Percentiles rank a stretch among this genome's conserved stretches.
phyloP scores from a whole-genome alignment of 2,888 invertebrate genomes.

The Stenichneumon culpator region DNA sequence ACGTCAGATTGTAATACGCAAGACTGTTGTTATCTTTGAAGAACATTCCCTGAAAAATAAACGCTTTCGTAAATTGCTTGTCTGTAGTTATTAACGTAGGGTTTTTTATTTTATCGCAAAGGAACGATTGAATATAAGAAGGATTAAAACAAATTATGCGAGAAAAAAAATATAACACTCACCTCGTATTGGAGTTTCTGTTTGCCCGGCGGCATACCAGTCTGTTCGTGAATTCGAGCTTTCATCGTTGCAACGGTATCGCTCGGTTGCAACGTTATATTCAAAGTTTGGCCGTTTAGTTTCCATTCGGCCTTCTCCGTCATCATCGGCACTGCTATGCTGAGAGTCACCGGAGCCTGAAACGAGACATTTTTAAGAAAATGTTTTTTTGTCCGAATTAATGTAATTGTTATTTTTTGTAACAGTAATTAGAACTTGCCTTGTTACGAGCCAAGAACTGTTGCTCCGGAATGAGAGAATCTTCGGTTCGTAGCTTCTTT shows the following conservation, averaged over 20 bases:
- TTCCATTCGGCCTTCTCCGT: slow-evolving; percentile 98
- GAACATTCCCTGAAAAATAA: slow-evolving; percentile 94
- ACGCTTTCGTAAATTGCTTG: slow-evolving; percentile 27
- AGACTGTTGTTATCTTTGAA: slow-evolving; percentile 98
- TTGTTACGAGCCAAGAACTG: slow-evolving; percentile 91
- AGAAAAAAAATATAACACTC: slow-evolving; percentile 73
- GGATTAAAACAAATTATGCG: neutral
- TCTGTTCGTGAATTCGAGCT: slow-evolving; percentile 93
- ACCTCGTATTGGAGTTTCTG: slow-evolving; percentile 98
- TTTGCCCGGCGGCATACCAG: slow-evolving; percentile 98
- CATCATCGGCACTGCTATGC: slow-evolving; percentile 93
- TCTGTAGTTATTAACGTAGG: slow-evolving; percentile 2
- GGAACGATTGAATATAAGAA: neutral
- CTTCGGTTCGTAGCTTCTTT: slow-evolving; percentile 96
- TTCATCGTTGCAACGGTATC: slow-evolving; percentile 95
- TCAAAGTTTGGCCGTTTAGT: slow-evolving; percentile 95
- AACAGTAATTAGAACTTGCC: slow-evolving; percentile 81
- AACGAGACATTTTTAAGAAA: slow-evolving; percentile 3
- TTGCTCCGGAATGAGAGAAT: slow-evolving; percentile 95
- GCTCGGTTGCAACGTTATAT: slow-evolving; percentile 91
- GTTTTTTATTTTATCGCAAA: neutral
- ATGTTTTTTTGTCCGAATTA: neutral
- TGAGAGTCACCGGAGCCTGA: slow-evolving; percentile 92
- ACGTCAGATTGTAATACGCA: slow-evolving; percentile 97
- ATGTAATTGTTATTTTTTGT: neutral